These are phyloP conservation scores for Miniopterus natalensis DNA, from an alignment of 2,113 vertebrate genomes.

Conservation along the genomic window DNA sequence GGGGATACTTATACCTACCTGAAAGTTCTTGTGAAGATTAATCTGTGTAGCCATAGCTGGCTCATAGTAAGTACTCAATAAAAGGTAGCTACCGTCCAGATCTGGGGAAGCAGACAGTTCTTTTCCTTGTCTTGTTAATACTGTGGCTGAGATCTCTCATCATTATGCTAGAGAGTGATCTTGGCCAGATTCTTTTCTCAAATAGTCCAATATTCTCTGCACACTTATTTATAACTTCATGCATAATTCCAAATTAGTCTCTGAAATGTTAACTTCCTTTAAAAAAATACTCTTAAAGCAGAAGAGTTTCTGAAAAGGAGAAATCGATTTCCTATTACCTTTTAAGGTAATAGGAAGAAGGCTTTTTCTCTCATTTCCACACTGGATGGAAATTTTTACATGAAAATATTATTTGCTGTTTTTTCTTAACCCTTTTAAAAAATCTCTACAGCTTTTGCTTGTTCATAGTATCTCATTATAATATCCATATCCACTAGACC, in stretches of 20 bases:
- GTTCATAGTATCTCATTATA: not conserved
- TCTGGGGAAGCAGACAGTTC: accelerated
- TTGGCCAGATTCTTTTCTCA: not conserved
- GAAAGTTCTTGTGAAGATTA: not conserved
- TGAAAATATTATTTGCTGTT: not conserved
- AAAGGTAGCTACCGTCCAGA: not conserved
- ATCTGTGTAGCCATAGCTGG: not conserved
- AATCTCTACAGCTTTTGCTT: not conserved
- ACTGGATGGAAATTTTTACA: not conserved
- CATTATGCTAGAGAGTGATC: not conserved
- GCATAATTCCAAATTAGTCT: not conserved
- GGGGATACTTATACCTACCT: not conserved
- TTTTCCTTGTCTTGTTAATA: not conserved
- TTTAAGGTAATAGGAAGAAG: not conserved
- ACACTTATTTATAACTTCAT: not conserved
- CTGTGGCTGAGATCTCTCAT: not conserved
- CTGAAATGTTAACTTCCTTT: constrained; percentile 44
- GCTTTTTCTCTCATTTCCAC: not conserved
- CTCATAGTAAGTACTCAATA: not conserved
- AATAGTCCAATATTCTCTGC: not conserved
- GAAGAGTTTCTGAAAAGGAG: constrained; percentile 45
- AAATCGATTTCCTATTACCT: not conserved
- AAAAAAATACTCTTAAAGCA: not conserved
- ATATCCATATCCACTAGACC: not conserved
- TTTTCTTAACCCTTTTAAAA: not conserved